Evolutionary conservation across 35 echinoderm and acorn worm genomes (phyloP).

Genomic region (Apostichopus parvimensis): DNA sequence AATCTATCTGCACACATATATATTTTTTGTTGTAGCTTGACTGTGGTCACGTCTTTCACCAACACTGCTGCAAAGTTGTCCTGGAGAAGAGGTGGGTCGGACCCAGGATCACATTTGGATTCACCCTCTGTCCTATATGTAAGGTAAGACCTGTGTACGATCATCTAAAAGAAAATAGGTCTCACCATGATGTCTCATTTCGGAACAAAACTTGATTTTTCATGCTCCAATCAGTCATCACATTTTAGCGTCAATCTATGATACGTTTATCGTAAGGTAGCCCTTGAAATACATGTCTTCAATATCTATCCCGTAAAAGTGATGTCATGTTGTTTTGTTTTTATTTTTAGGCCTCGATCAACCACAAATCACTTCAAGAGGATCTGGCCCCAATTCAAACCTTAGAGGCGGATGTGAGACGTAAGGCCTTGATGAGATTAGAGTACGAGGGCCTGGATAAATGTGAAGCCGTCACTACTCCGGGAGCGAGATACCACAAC

Average conservation of each 20-base stretch:
- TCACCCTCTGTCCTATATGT: conserved; percentile 94
- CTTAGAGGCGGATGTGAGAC: conserved; percentile 77
- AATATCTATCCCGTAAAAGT: too few relatives aligned
- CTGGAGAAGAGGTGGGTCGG: conserved; percentile 92
- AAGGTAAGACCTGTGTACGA: conserved; percentile 64
- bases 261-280: not conserved
- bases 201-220: too few relatives aligned
- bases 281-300: too few relatives aligned
- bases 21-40: conserved; percentile 63
- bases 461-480: conserved; percentile 92
- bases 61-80: conserved; percentile 86
- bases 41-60: conserved; percentile 97
- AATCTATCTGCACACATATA: too few relatives aligned
- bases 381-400: conserved; percentile 77
- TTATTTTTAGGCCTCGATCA: conserved; percentile 71
- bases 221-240: not conserved
- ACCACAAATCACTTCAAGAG: conserved; percentile 70
- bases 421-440: conserved; percentile 93
- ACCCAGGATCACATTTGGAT: conserved; percentile 96
- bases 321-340: not conserved
- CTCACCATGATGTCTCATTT: too few relatives aligned
- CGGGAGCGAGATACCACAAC: conserved; percentile 86
- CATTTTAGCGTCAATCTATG: not conserved
- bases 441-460: conserved; percentile 94
- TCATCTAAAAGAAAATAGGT: not conserved